These are phyloP conservation scores for Solenopsis invicta DNA, from an alignment of 1,140 invertebrate species.

Conservation along the genomic window DNA sequence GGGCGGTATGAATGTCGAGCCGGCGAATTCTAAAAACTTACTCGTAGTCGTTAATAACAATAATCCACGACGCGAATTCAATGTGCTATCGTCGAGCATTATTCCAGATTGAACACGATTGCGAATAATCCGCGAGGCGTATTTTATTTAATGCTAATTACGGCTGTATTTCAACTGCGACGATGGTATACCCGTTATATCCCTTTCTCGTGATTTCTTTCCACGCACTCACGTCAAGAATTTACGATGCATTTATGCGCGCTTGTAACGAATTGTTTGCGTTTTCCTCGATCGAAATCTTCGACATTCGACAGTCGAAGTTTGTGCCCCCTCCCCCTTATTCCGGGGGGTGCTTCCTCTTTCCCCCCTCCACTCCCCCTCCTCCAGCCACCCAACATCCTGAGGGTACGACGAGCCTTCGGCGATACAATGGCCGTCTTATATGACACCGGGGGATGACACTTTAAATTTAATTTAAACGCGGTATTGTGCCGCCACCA, in stretches of 20 bases:
- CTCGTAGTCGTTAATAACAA: constrained; percentile 4
- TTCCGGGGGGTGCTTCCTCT: too few relatives aligned
- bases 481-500: constrained; percentile 72
- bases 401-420: constrained; percentile 52
- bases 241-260: constrained; percentile 43
- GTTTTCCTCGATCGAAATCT: constrained; percentile 31
- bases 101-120: background rate
- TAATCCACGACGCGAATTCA: constrained; percentile 11
- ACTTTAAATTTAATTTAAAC: constrained; percentile 79
- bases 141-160: constrained; percentile 31
- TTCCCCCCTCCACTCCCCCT: background rate
- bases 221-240: background rate
- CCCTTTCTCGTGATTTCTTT: background rate
- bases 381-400: background rate
- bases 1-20: background rate
- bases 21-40: constrained; percentile 8
- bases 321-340: background rate
- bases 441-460: constrained; percentile 75
- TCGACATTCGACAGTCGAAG: constrained; percentile 25
- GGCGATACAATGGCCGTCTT: constrained; percentile 69
- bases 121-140: constrained; percentile 9
- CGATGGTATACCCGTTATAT: background rate
- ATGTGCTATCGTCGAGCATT: background rate
- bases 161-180: background rate
- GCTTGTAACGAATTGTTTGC: constrained; percentile 38